Evolutionary conservation across 37 sponge, comb jelly and placozoan genomes (phyloP).

Genomic region (Cladorhizidae sp.): DNA sequence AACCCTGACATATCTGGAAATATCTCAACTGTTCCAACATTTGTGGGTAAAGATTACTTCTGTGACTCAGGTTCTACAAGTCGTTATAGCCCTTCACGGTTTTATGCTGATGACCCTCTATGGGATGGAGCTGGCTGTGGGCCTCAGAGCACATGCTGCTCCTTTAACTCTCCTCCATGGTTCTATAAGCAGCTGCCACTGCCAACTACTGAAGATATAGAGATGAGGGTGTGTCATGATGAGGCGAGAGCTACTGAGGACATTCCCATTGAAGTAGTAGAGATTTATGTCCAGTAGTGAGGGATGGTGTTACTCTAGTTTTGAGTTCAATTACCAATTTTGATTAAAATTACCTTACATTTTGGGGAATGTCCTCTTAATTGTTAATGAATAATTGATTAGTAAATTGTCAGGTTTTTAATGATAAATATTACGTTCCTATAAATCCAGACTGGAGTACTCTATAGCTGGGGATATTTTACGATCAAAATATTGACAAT

Average conservation of each 20-base stretch:
- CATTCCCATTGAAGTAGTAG: not conserved
- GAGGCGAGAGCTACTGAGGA: not conserved
- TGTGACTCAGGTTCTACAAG: slow-evolving; percentile 26
- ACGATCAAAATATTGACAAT: too few species aligned
- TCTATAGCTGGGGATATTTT: too few species aligned
- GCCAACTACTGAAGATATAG: slow-evolving; percentile 27
- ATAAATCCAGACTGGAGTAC: too few species aligned
- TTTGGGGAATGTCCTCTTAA: too few species aligned
- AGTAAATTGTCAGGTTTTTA: too few species aligned
- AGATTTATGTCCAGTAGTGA: slow-evolving; percentile 12
- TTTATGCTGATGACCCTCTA: slow-evolving; percentile 21
- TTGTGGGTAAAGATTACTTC: slow-evolving; percentile 13
- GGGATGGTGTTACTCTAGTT: too few species aligned
- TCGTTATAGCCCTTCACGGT: not conserved
- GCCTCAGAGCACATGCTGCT: slow-evolving; percentile 1
- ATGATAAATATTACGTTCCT: too few species aligned
- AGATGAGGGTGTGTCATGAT: slow-evolving; percentile 31
- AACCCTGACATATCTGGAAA: not conserved
- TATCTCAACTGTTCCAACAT: not conserved
- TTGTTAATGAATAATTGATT: too few species aligned
- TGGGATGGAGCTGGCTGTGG: slow-evolving; percentile 13
- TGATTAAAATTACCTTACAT: too few species aligned
- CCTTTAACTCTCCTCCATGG: slow-evolving; percentile 33
- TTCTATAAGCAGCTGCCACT: slow-evolving; percentile 39
- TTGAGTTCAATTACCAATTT: too few species aligned